Evolutionary conservation across 2,797 vertebrate species (phyloP), one percentile per base, ranked within the genome.

Genomic region (Gymnocypris eckloni): DNA sequence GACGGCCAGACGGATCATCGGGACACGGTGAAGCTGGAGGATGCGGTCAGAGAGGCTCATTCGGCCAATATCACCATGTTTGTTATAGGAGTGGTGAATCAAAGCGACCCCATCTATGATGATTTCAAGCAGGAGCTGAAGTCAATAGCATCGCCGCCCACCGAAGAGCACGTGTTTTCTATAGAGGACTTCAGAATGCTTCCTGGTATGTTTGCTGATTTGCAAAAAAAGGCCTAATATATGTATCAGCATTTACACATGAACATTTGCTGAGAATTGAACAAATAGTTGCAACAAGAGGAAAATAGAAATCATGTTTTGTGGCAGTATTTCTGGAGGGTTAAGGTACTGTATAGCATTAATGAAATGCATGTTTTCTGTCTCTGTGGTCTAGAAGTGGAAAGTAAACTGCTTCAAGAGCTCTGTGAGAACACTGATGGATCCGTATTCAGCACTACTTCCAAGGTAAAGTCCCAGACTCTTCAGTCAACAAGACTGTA

Each of bases 71-170:
- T 96, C 11, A 97, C 98, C 91, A 94, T 92, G 85, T 96, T 97
- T 72, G 97, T 96, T 78, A 94, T 96, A 48, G 97, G 96, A 0
- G 95, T 97, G 76, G 92, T 95, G 83, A 96, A 97, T 79, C 91
- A 90, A 87, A 95, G 90, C 7, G 94, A 97, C n/a, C 92, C 92
- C 0, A 92, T 94, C 86, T 96, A 94, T 0, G 33, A 90, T 0
- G 90, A 95, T 76, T 96, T 97, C 91, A 93, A 89, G 85, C 91
- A 90, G 86, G 97, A 97, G 93, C 94, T 97, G 83, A 91, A 92
- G 39, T 89, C 96, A 48, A 96, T 98, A 81, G 96, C 97, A 18
- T 94, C 96, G 0, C 95, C 96, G 54, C 95, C 96, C 0, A 93
- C 95, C 66, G 90, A 89, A 2, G 93, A 96, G 0, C 96, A 97